These are phyloP conservation scores for Dasypus novemcinctus DNA, from an alignment of 2,113 vertebrate genomes.

Conservation along the genomic window DNA sequence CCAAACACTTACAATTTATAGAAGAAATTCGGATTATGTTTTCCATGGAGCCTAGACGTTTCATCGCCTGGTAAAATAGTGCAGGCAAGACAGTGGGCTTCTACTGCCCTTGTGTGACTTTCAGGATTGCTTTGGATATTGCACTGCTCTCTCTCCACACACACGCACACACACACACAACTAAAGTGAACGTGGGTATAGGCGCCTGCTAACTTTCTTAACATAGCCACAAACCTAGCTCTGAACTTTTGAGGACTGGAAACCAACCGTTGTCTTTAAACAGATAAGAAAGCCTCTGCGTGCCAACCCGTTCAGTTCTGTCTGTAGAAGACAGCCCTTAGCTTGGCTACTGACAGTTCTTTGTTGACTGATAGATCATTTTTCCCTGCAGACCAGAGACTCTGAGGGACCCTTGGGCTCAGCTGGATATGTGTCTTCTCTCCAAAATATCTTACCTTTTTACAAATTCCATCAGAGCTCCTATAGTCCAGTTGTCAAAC, in stretches of 20 bases:
- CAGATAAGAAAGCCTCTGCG: slow-evolving; percentile 66
- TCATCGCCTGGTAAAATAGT: slow-evolving; percentile 67
- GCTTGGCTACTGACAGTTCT: slow-evolving; percentile 56
- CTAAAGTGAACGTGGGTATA: slow-evolving; percentile 59
- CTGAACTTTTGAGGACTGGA: slow-evolving; percentile 63
- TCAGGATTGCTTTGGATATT: not conserved
- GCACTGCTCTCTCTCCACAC: not conserved
- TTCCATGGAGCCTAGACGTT: slow-evolving; percentile 47
- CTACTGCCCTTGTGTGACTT: slow-evolving; percentile 36
- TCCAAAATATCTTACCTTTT: slow-evolving; percentile 1
- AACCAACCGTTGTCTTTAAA: slow-evolving; percentile 75
- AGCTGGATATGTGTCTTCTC: not conserved
- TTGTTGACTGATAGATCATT: slow-evolving; percentile 49
- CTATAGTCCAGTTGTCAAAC: not conserved
- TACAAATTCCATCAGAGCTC: not conserved
- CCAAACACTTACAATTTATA: slow-evolving; percentile 56
- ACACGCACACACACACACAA: not conserved
- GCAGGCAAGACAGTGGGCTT: slow-evolving; percentile 25
- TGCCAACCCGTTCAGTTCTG: slow-evolving; percentile 72
- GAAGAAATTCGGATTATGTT: slow-evolving; percentile 65
- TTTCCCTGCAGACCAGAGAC: slow-evolving; percentile 20
- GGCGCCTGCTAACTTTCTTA: slow-evolving; percentile 73
- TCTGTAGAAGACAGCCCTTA: slow-evolving; percentile 61
- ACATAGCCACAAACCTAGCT: slow-evolving; percentile 63
- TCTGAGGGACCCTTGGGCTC: slow-evolving; percentile 36